Percentiles rank a stretch among this genome's conserved stretches.
phyloP scores from a whole-genome alignment of 1,140 invertebrate species.

The honey bee (Apis mellifera) region Amel_HAv3.1 CM009931.2:2752001-2752500 shows the following conservation, averaged over 20 bases:
- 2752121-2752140: conserved; percentile 45
- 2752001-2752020: conserved; percentile 25
- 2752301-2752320: not conserved
- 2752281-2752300: too few species aligned
- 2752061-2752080: conserved; percentile 55
- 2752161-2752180: too few species aligned
- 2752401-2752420: too few species aligned
- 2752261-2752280: not conserved
- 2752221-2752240: not conserved
- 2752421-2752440: too few species aligned
- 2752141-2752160: conserved; percentile 41
- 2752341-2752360: not conserved
- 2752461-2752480: too few species aligned
- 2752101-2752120: conserved; percentile 40
- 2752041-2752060: conserved; percentile 61
- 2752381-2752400: too few species aligned
- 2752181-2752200: too few species aligned
- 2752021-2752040: conserved; percentile 57
- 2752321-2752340: not conserved
- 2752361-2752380: not conserved
- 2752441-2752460: too few species aligned
- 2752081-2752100: conserved; percentile 40
- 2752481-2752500: too few species aligned
- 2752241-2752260: not conserved
- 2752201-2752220: not conserved